A percentile compares a stretch with the other conserved stretches of the same genome.
Conservation (phyloP, 2,113 vertebrate species). For the Suricata suricatta region DNA sequence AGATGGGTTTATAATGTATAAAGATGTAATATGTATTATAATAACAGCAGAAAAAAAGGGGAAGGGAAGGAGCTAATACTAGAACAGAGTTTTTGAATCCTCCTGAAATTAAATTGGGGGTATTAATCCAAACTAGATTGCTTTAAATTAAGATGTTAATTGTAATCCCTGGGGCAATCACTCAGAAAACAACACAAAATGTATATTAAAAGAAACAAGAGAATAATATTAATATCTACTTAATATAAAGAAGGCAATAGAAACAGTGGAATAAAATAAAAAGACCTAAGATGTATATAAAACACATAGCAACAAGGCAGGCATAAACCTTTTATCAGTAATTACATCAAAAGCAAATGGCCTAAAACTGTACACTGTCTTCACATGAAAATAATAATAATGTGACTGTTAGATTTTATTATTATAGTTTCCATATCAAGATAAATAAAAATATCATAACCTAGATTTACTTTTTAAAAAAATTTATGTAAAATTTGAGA, state of each 20-base stretch:
- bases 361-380: background rate
- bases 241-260: background rate
- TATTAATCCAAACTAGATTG: background rate
- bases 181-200: background rate
- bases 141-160: slow-evolving; percentile 39
- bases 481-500: background rate
- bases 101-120: background rate
- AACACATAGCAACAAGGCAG: background rate
- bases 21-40: slow-evolving; percentile 1
- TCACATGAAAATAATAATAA: background rate
- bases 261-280: background rate
- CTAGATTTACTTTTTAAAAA: background rate
- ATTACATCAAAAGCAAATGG: background rate
- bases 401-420: background rate
- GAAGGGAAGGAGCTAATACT: background rate
- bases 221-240: background rate
- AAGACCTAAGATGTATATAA: background rate
- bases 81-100: background rate
- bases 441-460: slow-evolving; percentile 7
- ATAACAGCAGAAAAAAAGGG: background rate
- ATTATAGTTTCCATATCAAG: background rate
- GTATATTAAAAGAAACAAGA: background rate
- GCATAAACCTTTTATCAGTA: background rate
- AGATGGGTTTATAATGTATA: background rate
- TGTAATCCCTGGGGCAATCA: background rate